Base-by-base conservation (phyloP, 1,140 invertebrate species). In the Halictus rubicundus region DNA sequence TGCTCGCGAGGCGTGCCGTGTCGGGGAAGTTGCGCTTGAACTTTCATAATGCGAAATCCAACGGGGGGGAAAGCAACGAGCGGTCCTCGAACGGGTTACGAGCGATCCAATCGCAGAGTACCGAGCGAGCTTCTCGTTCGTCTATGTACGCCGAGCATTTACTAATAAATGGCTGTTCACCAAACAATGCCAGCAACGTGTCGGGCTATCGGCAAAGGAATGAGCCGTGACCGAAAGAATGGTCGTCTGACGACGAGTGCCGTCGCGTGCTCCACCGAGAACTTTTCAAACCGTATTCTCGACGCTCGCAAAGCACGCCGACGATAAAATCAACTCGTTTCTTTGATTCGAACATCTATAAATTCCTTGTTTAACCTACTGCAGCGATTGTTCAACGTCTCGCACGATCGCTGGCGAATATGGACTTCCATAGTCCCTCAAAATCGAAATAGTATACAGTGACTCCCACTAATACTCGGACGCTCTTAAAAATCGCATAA, bases 151-250 rank as follows among this genome's bases (percentile, higher is more conserved):
- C 49, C 27, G 60, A 57, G 32, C 57, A 72, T 77, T 83, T 75
- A n/a, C 63, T 71, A 81, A 85, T 81, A 85, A 81, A 76, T 78
- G 76, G 25, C 52, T 49, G 46, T 37, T 10, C 39, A 46, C 42
- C 72, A 49, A 75, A 64, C 73, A 80, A 81, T 61, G 59, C 52
- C 16, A 19, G 46, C 65, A 57, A 71, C 46, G 61, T 64, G 59
- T 60, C 65, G 66, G 27, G 37, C 66, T 75, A 78, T 83, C 77
- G 68, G 64, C 68, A 68, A 69, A 61, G 46, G 68, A 84, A 71
- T 80, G 71, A 74, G 49, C 78, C 39, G 71, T 73, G 81, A 71
- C 64, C 69, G 75, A 83, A 84, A 75, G 66, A 79, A 79, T 77
- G 74, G 49, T 60, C 65, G 27, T 46, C 42, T 63, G 23, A 52